phyloP scores from a whole-genome alignment of 2,888 invertebrate species.

The Hipparchia semele region DNA sequence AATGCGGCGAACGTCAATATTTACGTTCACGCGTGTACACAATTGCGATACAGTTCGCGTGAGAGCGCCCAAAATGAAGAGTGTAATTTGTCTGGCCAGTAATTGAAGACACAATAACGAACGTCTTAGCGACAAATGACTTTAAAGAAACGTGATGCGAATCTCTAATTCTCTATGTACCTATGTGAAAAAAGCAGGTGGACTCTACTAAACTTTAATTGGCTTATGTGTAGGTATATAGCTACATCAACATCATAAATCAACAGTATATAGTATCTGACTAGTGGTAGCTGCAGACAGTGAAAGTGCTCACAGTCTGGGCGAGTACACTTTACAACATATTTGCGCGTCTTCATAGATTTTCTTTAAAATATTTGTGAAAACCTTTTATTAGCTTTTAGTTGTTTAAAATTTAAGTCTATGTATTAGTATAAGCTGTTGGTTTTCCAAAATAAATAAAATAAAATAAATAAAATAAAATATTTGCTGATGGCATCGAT shows the following conservation, averaged over 20 bases:
- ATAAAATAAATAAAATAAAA: too few relatives aligned
- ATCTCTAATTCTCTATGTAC: slow-evolving; percentile 4
- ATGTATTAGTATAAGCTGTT: too few relatives aligned
- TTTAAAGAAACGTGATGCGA: slow-evolving; percentile 13
- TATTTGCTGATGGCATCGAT: too few relatives aligned
- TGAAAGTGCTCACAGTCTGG: slow-evolving; percentile 70
- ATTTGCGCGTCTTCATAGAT: slow-evolving; percentile 33
- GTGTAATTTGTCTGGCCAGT: slow-evolving; percentile 21
- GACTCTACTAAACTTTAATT: slow-evolving; percentile 3
- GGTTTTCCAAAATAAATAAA: too few relatives aligned
- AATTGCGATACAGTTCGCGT: slow-evolving; percentile 35
- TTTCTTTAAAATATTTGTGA: slow-evolving; percentile 24
- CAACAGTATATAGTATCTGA: slow-evolving; percentile 40
- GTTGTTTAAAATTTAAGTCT: too few relatives aligned
- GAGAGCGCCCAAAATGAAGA: slow-evolving; percentile 16
- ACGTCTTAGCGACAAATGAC: slow-evolving; percentile 10
- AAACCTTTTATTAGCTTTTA: too few relatives aligned
- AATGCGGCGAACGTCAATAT: slow-evolving; percentile 39
- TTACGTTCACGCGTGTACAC: slow-evolving; percentile 38
- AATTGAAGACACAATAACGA: slow-evolving; percentile 12
- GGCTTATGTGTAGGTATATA: background rate
- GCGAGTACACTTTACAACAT: slow-evolving; percentile 51
- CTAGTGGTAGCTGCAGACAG: slow-evolving; percentile 62
- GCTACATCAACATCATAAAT: slow-evolving; percentile 16
- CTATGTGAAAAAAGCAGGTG: slow-evolving; percentile 1